These are phyloP conservation scores for Enteromius argenteus DNA, from an alignment of 2,797 vertebrate species.

Conservation along the genomic window DNA sequence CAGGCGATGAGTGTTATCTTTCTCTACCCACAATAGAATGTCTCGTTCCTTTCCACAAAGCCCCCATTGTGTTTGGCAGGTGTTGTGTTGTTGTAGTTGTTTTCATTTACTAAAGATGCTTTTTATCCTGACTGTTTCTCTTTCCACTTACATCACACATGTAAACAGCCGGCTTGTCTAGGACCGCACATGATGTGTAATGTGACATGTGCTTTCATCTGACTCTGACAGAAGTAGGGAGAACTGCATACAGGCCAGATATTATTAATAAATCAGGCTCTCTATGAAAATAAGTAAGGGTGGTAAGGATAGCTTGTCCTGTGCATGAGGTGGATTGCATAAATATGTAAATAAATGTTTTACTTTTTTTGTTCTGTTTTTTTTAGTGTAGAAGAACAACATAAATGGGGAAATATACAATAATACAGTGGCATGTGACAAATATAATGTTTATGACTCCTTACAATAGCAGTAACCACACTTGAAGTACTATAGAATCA, in stretches of 20 bases:
- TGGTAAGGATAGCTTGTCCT: background rate
- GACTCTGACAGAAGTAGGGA: background rate
- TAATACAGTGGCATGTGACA: background rate
- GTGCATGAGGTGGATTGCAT: background rate
- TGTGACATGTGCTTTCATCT: background rate
- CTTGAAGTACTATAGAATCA: background rate
- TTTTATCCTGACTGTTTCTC: constrained; percentile 26
- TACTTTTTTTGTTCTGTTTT: too few relatives aligned
- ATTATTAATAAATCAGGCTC: background rate
- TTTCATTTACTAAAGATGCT: constrained; percentile 33
- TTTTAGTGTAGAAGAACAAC: background rate
- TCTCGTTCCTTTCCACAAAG: constrained; percentile 16
- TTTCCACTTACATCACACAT: constrained; percentile 34
- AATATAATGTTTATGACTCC: background rate
- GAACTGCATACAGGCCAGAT: background rate
- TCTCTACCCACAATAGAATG: constrained; percentile 22
- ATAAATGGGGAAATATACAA: too few relatives aligned
- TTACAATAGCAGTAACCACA: background rate
- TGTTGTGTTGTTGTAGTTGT: constrained; percentile 10
- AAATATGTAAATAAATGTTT: background rate
- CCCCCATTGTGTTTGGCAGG: constrained; percentile 31
- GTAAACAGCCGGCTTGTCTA: constrained; percentile 14
- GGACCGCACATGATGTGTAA: constrained; percentile 6
- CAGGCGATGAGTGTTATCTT: constrained; percentile 36
- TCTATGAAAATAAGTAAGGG: background rate